Evolutionary conservation across 1,140 invertebrate species (phyloP).

Genomic region (Pseudomyrmex gracilis): DNA sequence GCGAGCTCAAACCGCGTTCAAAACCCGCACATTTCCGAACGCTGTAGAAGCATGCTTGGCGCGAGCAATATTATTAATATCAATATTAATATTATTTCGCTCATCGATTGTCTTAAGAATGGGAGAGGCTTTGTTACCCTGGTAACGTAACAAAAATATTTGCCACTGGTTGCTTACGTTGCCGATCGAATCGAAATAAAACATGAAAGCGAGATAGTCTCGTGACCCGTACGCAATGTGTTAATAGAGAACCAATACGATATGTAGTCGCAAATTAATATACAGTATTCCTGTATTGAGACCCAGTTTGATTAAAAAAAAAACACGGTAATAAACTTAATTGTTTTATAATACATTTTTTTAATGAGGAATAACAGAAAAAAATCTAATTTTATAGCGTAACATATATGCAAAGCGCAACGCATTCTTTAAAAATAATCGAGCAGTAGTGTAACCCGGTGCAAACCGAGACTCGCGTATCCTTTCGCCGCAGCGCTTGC

Average conservation of each 20-base stretch:
- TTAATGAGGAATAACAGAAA: background rate
- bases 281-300: slow-evolving; percentile 11
- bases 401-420: background rate
- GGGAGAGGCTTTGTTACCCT: too few relatives aligned
- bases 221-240: too few relatives aligned
- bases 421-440: background rate
- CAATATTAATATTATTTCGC: too few relatives aligned
- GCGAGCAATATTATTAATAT: too few relatives aligned
- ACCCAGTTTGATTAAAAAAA: background rate
- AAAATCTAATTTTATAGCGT: background rate
- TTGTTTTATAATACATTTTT: background rate
- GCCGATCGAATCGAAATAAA: too few relatives aligned
- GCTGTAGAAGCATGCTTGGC: too few relatives aligned
- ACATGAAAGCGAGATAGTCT: too few relatives aligned
- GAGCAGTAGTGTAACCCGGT: background rate
- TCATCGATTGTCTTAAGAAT: too few relatives aligned
- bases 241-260: background rate
- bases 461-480: background rate
- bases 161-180: too few relatives aligned
- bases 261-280: background rate
- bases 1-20: too few relatives aligned
- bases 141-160: too few relatives aligned
- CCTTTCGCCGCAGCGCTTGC: slow-evolving; percentile 1
- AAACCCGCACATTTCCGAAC: too few relatives aligned
- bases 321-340: background rate